Percentiles rank a stretch among this genome's conserved stretches.
Conservation (phyloP, 2,888 invertebrate species). For the Colostygia pectinataria region DNA sequence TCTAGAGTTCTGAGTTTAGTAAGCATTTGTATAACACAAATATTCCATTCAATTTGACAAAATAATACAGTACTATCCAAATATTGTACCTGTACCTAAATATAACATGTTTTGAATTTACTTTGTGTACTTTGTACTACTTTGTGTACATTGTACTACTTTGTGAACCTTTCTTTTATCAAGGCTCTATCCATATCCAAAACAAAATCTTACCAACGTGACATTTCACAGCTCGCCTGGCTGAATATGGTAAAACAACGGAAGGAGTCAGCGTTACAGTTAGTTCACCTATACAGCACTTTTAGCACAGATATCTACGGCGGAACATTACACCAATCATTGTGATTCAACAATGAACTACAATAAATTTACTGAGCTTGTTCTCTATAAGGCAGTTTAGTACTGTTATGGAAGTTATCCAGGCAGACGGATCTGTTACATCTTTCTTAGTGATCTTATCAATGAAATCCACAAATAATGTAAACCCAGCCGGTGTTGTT, state of each 20-base stretch:
- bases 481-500: no score
- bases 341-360: constrained; percentile 41
- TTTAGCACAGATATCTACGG: constrained; percentile 59
- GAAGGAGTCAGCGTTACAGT: constrained; percentile 59
- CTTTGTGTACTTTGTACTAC: no score
- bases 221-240: constrained; percentile 34
- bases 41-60: no score
- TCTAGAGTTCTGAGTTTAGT: no score
- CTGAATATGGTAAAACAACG: constrained; percentile 51
- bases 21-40: no score
- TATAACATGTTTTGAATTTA: no score
- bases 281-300: constrained; percentile 59
- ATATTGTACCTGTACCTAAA: no score
- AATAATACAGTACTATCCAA: no score
- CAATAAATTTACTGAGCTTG: constrained; percentile 35
- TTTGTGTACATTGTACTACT: no score
- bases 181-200: constrained; percentile 10
- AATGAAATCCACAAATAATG: no score
- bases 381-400: constrained; percentile 36
- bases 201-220: constrained; percentile 23
- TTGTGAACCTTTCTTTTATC: no score
- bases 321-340: constrained; percentile 61
- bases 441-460: constrained; percentile 17
- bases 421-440: constrained; percentile 17
- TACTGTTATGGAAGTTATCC: constrained; percentile 20